Percentiles rank a stretch among this genome's conserved stretches.
Evolutionary conservation across 2,888 invertebrate genomes (phyloP).

Genomic region (Chrysina gloriosa): DNA sequence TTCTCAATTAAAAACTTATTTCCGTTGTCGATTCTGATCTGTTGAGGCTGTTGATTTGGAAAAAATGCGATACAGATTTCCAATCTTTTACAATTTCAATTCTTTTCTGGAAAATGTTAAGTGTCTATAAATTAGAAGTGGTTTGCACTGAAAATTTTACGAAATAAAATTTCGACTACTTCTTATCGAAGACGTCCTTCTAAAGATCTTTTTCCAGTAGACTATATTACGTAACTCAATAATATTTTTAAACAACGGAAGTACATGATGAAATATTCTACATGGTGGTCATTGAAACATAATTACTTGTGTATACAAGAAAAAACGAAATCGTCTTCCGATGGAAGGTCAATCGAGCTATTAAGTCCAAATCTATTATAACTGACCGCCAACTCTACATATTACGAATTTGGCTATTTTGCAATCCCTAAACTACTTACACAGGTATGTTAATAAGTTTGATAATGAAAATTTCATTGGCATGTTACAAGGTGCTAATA

Average conservation of each 20-base stretch:
- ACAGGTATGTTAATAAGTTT: background rate
- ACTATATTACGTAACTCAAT: background rate
- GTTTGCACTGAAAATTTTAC: no score
- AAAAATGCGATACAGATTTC: no score
- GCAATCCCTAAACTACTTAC: background rate
- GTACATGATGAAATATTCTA: background rate
- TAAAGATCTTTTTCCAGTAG: no score
- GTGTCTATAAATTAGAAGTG: no score
- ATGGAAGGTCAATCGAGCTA: background rate
- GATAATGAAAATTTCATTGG: background rate
- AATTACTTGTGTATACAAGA: background rate
- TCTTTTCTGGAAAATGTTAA: no score
- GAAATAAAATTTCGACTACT: no score
- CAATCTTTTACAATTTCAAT: no score
- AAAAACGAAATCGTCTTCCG: background rate
- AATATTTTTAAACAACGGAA: background rate
- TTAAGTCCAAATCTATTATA: background rate
- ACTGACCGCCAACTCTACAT: background rate
- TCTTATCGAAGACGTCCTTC: no score
- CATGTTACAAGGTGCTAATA: background rate
- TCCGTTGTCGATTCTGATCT: no score
- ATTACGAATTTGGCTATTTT: constrained; percentile 1
- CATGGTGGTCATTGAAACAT: background rate
- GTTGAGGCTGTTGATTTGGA: no score
- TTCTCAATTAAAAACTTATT: no score